Conservation (phyloP, 2,113 vertebrate genomes). For the Synchiropus splendidus region DNA sequence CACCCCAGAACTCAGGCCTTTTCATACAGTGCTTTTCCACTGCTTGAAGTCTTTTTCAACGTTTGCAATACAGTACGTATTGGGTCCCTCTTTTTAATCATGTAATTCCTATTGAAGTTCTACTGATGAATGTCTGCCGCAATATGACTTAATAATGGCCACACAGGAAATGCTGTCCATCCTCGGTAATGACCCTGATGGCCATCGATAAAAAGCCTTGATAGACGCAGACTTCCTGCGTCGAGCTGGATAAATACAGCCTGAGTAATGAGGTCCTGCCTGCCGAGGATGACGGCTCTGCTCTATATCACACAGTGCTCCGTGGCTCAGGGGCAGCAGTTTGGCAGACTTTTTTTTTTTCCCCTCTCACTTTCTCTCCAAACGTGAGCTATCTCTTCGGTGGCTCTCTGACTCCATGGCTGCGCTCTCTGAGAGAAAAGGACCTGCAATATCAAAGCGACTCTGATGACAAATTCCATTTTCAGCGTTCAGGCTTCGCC, state of each 20-base stretch:
- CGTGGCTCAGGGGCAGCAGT: conserved; percentile 22
- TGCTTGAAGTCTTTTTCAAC: too few species aligned
- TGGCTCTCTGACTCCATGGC: conserved; percentile 13
- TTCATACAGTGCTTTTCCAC: too few species aligned
- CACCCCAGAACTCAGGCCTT: too few species aligned
- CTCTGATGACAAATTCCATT: conserved; percentile 34
- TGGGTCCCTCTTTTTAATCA: too few species aligned
- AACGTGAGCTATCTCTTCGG: conserved; percentile 16
- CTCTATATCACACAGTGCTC: conserved; percentile 52
- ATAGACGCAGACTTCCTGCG: conserved; percentile 64
- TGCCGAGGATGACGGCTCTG: conserved; percentile 51
- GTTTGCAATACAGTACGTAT: too few species aligned
- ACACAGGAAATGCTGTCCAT: conserved; percentile 63
- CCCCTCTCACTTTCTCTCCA: too few species aligned
- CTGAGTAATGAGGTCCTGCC: conserved; percentile 56
- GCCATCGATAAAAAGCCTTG: conserved; percentile 69
- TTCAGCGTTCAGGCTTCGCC: conserved; percentile 18
- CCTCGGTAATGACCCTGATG: conserved; percentile 56
- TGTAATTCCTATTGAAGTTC: background rate
- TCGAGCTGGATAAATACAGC: conserved; percentile 51
- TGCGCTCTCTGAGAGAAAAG: conserved; percentile 24
- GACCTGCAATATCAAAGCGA: conserved; percentile 24
- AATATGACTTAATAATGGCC: conserved; percentile 61
- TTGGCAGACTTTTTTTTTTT: conserved; percentile 17
- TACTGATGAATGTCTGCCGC: conserved; percentile 43